These are phyloP conservation scores for Perognathus longimembris DNA, from an alignment of 2,113 vertebrate species.

Conservation along the genomic window DNA sequence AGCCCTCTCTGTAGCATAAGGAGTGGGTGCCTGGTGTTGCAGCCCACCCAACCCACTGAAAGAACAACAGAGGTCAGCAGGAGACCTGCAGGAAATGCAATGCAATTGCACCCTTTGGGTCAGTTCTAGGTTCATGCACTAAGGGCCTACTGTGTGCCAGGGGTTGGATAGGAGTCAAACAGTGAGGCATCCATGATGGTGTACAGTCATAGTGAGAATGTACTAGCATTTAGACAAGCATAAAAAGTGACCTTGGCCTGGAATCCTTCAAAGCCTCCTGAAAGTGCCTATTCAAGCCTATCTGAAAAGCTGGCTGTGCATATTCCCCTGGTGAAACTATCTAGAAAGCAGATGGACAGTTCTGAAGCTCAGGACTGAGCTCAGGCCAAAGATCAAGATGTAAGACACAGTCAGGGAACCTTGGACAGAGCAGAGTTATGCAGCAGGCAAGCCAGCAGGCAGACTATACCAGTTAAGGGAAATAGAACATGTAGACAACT, in stretches of 20 bases:
- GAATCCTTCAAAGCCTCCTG: neutral
- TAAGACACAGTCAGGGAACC: neutral
- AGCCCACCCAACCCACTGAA: neutral
- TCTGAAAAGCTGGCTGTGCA: neutral
- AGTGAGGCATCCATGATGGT: rapidly evolving
- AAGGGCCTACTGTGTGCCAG: neutral
- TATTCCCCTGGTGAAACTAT: neutral
- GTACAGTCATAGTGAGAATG: neutral
- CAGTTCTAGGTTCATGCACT: neutral
- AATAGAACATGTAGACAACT: neutral
- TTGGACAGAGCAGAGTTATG: neutral
- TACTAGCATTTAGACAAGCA: neutral
- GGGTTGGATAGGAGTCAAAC: neutral
- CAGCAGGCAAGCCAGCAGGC: neutral
- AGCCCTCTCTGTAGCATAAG: neutral
- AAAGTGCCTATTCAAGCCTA: neutral
- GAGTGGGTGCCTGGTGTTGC: neutral
- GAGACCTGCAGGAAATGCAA: neutral
- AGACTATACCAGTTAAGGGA: too few relatives aligned
- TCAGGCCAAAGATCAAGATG: neutral
- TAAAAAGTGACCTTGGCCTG: neutral
- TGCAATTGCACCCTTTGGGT: neutral
- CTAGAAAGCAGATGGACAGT: neutral
- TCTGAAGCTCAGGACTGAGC: neutral
- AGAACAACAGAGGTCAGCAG: neutral